These are phyloP conservation scores for Hypotaenidia philippensis DNA, from an alignment of 2,797 vertebrate species.

Conservation along the genomic window DNA sequence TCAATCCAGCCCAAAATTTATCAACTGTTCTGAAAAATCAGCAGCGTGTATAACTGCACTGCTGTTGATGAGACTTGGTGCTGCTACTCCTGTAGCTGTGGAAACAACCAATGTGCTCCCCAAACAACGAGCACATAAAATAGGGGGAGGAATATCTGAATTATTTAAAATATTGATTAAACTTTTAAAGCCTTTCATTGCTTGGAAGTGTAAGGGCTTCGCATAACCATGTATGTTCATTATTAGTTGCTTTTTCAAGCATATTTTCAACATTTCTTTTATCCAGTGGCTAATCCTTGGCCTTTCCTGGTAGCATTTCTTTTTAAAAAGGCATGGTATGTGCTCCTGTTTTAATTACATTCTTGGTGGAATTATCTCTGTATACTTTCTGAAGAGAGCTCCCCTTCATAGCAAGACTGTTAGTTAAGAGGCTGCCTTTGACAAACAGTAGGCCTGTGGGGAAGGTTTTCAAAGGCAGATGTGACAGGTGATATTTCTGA, in stretches of 20 bases:
- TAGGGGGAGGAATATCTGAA: background rate
- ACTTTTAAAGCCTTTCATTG: background rate
- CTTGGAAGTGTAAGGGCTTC: background rate
- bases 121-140: background rate
- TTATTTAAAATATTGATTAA: background rate
- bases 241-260: background rate
- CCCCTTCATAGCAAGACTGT: background rate
- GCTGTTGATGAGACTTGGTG: fast-evolving
- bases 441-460: background rate
- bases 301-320: background rate
- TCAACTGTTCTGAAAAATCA: background rate
- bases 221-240: background rate
- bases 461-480: background rate
- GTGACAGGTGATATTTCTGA: background rate
- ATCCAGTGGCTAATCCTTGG: background rate
- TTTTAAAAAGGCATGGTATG: background rate
- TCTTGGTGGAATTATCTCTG: background rate
- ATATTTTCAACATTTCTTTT: background rate
- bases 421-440: background rate
- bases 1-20: background rate
- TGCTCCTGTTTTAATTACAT: background rate
- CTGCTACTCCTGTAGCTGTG: background rate
- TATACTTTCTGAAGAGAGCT: background rate
- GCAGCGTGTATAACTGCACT: fast-evolving
- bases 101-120: background rate